phyloP scores from a whole-genome alignment of 2,797 vertebrate species.

The Setipinna tenuifilis region DNA sequence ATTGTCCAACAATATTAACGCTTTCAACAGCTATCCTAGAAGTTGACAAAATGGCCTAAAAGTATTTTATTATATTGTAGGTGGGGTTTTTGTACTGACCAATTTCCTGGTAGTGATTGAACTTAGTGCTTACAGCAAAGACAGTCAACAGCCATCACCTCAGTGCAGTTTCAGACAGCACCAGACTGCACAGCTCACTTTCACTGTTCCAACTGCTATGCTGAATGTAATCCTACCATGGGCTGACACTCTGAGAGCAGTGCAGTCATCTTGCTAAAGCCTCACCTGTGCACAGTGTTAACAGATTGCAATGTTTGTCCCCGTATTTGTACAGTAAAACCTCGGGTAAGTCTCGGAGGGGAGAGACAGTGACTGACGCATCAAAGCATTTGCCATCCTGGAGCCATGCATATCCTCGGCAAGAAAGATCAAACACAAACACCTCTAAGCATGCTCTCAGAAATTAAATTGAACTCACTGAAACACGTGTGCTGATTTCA shows the following conservation, averaged over 20 bases:
- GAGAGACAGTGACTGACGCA: slow-evolving; percentile 33
- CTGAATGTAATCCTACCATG: slow-evolving; percentile 5
- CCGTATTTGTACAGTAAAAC: slow-evolving; percentile 43
- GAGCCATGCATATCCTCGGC: slow-evolving; percentile 29
- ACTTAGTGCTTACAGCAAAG: background rate
- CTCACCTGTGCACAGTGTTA: slow-evolving; percentile 27
- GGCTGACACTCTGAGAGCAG: background rate
- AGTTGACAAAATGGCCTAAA: background rate
- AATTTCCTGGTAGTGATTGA: background rate
- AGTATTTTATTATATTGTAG: background rate
- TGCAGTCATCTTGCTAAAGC: slow-evolving; percentile 12
- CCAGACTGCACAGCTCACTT: background rate
- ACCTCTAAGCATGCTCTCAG: slow-evolving; percentile 30
- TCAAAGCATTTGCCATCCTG: slow-evolving; percentile 38
- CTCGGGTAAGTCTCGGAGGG: slow-evolving; percentile 40
- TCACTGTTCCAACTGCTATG: background rate
- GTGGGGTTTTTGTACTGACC: background rate
- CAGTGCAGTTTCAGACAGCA: background rate
- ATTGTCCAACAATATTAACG: background rate
- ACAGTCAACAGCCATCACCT: slow-evolving; percentile 11
- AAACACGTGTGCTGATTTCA: slow-evolving; percentile 17
- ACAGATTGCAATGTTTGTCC: slow-evolving; percentile 31
- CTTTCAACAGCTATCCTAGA: background rate
- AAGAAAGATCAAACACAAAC: slow-evolving; percentile 42
- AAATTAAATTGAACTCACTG: slow-evolving; percentile 15